These are phyloP conservation scores for Eucera pruinosa DNA, from an alignment of 2,888 invertebrate genomes.

Conservation along the genomic window DNA sequence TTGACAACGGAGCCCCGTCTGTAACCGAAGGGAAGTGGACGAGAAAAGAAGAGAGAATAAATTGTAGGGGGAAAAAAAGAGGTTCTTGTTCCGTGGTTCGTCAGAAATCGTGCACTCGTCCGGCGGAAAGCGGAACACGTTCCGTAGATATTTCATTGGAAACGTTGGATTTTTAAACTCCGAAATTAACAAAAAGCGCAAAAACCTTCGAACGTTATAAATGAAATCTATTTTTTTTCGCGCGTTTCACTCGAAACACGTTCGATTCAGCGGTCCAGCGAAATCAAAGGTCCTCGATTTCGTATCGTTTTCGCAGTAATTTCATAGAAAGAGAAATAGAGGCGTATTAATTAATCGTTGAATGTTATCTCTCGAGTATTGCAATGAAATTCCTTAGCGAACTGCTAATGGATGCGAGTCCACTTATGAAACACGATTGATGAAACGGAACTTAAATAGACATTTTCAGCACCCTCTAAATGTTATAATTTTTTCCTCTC, in stretches of 20 bases:
- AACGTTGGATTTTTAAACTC: slow-evolving; percentile 8
- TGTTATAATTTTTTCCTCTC: too few relatives aligned
- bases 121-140: slow-evolving; percentile 10
- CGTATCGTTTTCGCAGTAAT: neutral
- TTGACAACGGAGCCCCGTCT: slow-evolving; percentile 51
- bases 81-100: slow-evolving; percentile 4
- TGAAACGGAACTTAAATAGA: too few relatives aligned
- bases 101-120: neutral
- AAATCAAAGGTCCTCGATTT: neutral
- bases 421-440: too few relatives aligned
- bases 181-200: neutral
- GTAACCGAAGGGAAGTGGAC: slow-evolving; percentile 33
- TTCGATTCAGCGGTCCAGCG: neutral
- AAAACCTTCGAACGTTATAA: neutral
- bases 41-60: neutral
- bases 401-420: too few relatives aligned
- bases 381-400: too few relatives aligned
- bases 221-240: neutral
- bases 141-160: slow-evolving; percentile 35
- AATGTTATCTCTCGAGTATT: neutral
- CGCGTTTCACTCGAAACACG: neutral
- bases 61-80: neutral
- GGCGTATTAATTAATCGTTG: neutral
- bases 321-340: neutral
- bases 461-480: too few relatives aligned